Evolutionary conservation across 2,888 invertebrate genomes (phyloP), one percentile per base, ranked within the genome.

Genomic region (Tetranychus truncatus): DNA sequence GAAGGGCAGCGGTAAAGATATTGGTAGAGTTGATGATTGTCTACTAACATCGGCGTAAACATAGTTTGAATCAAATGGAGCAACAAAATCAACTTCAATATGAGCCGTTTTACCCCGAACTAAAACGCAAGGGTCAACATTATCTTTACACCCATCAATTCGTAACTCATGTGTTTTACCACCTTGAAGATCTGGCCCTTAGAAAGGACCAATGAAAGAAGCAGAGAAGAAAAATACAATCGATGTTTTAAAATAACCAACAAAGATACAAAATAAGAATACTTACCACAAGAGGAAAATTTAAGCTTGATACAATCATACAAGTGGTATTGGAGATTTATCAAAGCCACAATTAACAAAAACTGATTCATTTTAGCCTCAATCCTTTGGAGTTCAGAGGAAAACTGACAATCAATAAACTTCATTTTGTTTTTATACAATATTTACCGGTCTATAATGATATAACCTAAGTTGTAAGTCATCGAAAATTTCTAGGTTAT

Each of bases 51-150:
- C 72, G 20, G 45, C 45, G 45, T 46, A 46, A 45, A 72, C 72
- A n/a, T n/a, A 72, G 18, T 46, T 18, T 9, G 72, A 18, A 46
- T 72, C 46, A 45, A 72, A 72, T 15, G 72, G 72, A 46, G 72
- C 45, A 9, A 45, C 34, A 46, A 72, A 72, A 72, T 72, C 72
- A 15, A 72, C 34, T 20, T 72, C 72, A n/a, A 72, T 24, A 24
- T 46, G 34, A 20, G 72, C 72, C 20, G 20, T 72, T 20, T 44
- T 45, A n/a, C 45, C 72, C 8, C 45, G 11, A 7, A 18, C 4
- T 45, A 72, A 11, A 45, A 72, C 45, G 15, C 72, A 72, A n/a
- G 72, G 72, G 6, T 24, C 20, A 7, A 20, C 34, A n/a, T 72
- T 34, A 4, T 72, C 20, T 44, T 24, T 44, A 72, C 72, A 72